Base-by-base conservation (phyloP, 2,797 vertebrate genomes). In the Cuniculus paca region DNA sequence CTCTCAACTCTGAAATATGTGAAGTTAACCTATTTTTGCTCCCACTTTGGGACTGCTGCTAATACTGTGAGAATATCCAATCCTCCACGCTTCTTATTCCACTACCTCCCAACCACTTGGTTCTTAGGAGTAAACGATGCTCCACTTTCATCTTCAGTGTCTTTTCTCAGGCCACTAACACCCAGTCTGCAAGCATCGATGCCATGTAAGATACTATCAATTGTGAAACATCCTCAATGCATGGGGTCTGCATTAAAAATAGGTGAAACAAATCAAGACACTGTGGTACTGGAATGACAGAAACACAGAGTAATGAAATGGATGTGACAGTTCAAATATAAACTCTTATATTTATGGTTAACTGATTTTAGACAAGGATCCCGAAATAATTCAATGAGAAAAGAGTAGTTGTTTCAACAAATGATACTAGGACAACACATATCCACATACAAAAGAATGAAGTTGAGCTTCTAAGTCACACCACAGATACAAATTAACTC, bases 1-100 rank as follows among this genome's bases (percentile, higher is more conserved):
- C 63, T 92, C 24, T 95, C 31, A 42, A 63, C n/a, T 95, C 56
- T 84, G 54, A 87, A 97, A 90, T 90, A 84, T 34, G 60, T 90
- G 89, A 95, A 92, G 17, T 54, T 70, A 60, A 45, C n/a, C 80
- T 90, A 77, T 63, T 95, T 96, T 88, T 95, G 1, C 31, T 80
- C 61, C 19, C 77, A 22, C 70, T 91, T 91, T 68, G 24, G 39
- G 65, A 84, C 39, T 28, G 12, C 65, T 95, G 50, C 61, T 93
- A 70, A 83, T 54, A 79, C 63, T 28, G 11, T 3, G 14, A 42
- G 19, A 75, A 12, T 22, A 96, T 75, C 52, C 88, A 94, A 80
- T 50, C 80, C 90, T 82, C 48, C 54, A 72, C 45, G 50, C 82
- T 36, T 87, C 39, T 63, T 52, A 68, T 34, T 45, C 3, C 22